Evolutionary conservation across 2,113 vertebrate species (phyloP).

Genomic region (Nanorana parkeri): DNA sequence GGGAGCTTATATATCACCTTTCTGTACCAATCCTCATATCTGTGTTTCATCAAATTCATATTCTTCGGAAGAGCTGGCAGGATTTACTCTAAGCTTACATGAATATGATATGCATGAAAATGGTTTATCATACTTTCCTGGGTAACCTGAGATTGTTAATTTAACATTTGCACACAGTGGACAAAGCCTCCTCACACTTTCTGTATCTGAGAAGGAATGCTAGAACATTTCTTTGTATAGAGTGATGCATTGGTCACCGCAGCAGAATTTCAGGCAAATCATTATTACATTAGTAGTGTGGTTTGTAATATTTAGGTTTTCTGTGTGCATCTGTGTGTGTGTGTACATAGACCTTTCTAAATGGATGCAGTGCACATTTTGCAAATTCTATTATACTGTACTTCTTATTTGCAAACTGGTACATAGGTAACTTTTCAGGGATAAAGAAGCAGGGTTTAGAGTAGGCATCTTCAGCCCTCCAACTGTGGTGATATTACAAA

Average conservation of each 20-base stretch:
- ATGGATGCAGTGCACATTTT: too few relatives aligned
- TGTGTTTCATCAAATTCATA: background rate
- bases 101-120: constrained; percentile 50
- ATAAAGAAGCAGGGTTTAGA: too few relatives aligned
- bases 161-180: constrained; percentile 34
- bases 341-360: too few relatives aligned
- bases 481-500: too few relatives aligned
- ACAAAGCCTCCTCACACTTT: constrained; percentile 25
- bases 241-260: constrained; percentile 4
- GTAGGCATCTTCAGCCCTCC: too few relatives aligned
- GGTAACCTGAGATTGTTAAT: constrained; percentile 36
- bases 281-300: background rate
- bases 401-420: too few relatives aligned
- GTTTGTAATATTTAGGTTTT: too few relatives aligned
- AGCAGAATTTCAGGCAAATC: background rate
- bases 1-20: background rate
- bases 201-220: background rate
- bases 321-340: too few relatives aligned
- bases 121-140: constrained; percentile 37
- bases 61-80: background rate
- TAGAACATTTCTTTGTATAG: background rate
- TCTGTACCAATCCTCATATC: background rate
- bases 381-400: too few relatives aligned
- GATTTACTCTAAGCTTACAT: background rate
- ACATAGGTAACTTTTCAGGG: too few relatives aligned